Conservation (phyloP, 1,140 invertebrate species). For the Calycopis cecrops region DNA sequence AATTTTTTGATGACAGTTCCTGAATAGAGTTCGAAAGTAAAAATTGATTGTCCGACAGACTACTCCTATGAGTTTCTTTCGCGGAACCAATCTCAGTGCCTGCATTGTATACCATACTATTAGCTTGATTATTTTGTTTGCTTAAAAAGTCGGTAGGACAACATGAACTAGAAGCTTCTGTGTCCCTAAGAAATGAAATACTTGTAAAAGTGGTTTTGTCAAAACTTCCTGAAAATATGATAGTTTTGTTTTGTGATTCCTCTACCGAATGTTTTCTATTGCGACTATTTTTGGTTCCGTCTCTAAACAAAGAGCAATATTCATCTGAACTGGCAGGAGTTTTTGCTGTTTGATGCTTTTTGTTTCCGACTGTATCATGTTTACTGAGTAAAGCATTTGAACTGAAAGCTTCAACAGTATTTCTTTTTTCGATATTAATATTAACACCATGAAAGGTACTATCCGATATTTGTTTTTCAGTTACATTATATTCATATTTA, state of each 20-base stretch:
- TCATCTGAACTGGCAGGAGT: not conserved
- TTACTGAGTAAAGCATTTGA: not conserved
- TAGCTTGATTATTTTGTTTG: not conserved
- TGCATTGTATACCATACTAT: not conserved
- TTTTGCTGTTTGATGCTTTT: not conserved
- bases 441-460: not conserved
- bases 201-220: not conserved
- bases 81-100: not conserved
- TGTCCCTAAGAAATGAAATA: not conserved
- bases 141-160: not conserved
- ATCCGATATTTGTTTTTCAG: not conserved
- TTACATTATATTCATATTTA: not conserved
- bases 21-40: not conserved
- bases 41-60: conserved; percentile 12
- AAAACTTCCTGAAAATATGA: not conserved
- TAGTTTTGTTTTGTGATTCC: not conserved
- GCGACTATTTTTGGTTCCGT: not conserved
- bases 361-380: not conserved
- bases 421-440: not conserved
- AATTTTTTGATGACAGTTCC: conserved; percentile 4
- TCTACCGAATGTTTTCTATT: not conserved
- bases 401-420: not conserved
- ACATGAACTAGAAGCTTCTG: not conserved
- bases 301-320: not conserved
- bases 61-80: not conserved